These are phyloP conservation scores for Drosophila kepulauana DNA, from an alignment of 1,140 invertebrate species.

Conservation along the genomic window DNA sequence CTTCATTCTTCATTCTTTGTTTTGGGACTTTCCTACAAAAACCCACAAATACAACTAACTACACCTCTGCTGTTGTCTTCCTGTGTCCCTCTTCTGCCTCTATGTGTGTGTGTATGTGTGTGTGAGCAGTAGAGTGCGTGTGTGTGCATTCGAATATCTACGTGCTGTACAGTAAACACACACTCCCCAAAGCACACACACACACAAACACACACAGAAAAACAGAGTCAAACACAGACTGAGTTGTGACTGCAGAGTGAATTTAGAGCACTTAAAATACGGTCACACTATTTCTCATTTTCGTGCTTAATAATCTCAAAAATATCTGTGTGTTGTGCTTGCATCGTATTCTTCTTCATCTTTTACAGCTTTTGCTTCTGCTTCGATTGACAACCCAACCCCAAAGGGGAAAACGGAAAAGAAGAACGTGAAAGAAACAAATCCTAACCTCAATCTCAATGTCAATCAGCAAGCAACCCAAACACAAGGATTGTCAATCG, in stretches of 20 bases:
- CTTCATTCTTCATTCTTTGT: background rate
- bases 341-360: background rate
- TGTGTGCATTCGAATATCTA: slow-evolving; percentile 16
- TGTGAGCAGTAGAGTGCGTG: background rate
- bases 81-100: background rate
- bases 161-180: slow-evolving; percentile 57
- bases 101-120: slow-evolving; percentile 12
- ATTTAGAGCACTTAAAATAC: slow-evolving; percentile 16
- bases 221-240: background rate
- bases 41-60: background rate
- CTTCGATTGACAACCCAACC: slow-evolving; percentile 32
- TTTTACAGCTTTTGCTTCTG: slow-evolving; percentile 1
- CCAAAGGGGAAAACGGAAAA: slow-evolving; percentile 7
- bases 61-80: background rate
- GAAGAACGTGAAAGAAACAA: slow-evolving; percentile 4
- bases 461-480: slow-evolving; percentile 8
- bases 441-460: slow-evolving; percentile 6
- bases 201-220: background rate
- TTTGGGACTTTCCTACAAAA: background rate
- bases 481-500: slow-evolving; percentile 19
- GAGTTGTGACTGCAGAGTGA: background rate
- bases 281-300: slow-evolving; percentile 28
- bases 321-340: slow-evolving; percentile 42
- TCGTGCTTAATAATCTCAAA: slow-evolving; percentile 51
- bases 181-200: slow-evolving; percentile 17